Conservation (phyloP, 1,140 invertebrate genomes). For the Drosophila eugracilis region DNA sequence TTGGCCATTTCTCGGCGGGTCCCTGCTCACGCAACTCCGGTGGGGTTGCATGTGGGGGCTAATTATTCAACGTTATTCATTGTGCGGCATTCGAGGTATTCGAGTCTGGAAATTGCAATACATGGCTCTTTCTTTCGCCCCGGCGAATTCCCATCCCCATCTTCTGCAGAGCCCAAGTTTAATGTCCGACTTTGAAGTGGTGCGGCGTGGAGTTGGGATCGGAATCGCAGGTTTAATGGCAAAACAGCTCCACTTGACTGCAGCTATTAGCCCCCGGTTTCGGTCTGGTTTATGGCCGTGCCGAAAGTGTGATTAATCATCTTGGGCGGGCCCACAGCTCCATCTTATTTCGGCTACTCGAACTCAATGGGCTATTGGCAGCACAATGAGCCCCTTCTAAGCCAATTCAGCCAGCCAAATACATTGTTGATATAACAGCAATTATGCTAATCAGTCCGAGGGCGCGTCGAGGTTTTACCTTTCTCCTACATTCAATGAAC, state of each 20-base stretch:
- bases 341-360: constrained; percentile 23
- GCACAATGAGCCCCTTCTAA: constrained; percentile 43
- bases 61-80: constrained; percentile 72
- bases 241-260: constrained; percentile 54
- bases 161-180: constrained; percentile 67
- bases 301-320: constrained; percentile 36
- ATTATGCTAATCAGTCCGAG: constrained; percentile 72
- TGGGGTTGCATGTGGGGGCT: constrained; percentile 65
- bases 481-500: constrained; percentile 78
- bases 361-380: constrained; percentile 11
- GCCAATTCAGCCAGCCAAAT: constrained; percentile 9
- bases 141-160: constrained; percentile 62
- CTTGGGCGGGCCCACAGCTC: constrained; percentile 36
- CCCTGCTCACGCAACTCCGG: constrained; percentile 69
- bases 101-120: constrained; percentile 68
- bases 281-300: constrained; percentile 34
- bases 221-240: constrained; percentile 35
- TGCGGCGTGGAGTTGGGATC: no score
- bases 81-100: constrained; percentile 70
- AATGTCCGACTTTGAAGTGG: constrained; percentile 65
- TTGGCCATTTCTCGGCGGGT: constrained; percentile 20
- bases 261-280: constrained; percentile 48
- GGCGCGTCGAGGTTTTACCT: constrained; percentile 56
- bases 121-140: constrained; percentile 37
- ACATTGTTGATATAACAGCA: constrained; percentile 69